Percentiles rank a stretch among this genome's conserved stretches.
Evolutionary conservation across 2,113 vertebrate species (phyloP).

Genomic region (Athene cunicularia): DNA sequence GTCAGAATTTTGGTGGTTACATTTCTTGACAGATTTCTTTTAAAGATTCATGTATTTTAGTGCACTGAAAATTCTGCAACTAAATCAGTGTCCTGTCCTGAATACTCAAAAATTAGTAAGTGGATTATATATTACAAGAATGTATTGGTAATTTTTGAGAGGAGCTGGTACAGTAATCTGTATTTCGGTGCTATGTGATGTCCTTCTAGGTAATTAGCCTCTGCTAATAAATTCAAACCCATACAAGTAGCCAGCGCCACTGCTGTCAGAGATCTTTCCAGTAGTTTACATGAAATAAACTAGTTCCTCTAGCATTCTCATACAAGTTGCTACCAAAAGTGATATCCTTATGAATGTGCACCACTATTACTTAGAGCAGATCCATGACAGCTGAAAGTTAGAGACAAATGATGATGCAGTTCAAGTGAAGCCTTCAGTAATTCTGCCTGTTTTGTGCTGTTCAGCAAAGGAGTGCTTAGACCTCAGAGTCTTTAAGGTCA

Average conservation of each 20-base stretch:
- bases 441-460: not conserved
- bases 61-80: not conserved
- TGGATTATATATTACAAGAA: not conserved
- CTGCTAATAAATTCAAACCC: not conserved
- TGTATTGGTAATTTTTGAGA: not conserved
- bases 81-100: not conserved
- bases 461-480: not conserved
- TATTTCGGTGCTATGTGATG: not conserved
- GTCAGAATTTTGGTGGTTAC: slow-evolving; percentile 8
- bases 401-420: not conserved
- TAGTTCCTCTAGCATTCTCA: not conserved
- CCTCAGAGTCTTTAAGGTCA: not conserved
- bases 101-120: not conserved
- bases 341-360: not conserved
- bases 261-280: not conserved
- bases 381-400: not conserved
- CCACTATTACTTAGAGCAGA: not conserved
- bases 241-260: not conserved
- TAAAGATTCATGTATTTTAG: slow-evolving; percentile 6
- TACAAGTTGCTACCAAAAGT: not conserved
- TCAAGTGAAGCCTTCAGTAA: not conserved
- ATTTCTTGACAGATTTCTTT: slow-evolving; percentile 20
- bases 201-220: not conserved
- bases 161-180: not conserved
- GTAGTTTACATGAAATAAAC: slow-evolving; percentile 8